phyloP scores from a whole-genome alignment of 2,888 invertebrate species.

The Macrophya annulata region DNA sequence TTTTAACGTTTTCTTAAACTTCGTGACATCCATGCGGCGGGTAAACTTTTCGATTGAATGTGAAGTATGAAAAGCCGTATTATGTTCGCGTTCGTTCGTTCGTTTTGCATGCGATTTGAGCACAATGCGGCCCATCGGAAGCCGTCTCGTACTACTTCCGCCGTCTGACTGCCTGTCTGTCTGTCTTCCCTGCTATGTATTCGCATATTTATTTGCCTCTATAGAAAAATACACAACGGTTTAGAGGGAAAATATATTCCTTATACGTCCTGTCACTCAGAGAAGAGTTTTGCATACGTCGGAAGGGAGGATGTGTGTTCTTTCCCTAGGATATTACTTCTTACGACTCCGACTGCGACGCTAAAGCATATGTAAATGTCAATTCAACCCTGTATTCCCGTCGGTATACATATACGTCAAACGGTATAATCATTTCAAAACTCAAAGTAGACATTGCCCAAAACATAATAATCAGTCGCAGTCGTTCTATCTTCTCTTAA shows the following conservation, averaged over 20 bases:
- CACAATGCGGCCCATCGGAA: constrained; percentile 75
- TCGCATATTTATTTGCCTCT: constrained; percentile 67
- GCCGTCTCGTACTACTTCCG: constrained; percentile 73
- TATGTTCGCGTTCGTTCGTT: constrained; percentile 68
- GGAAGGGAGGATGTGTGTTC: constrained; percentile 51
- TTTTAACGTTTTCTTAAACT: constrained; percentile 30
- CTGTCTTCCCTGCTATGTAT: constrained; percentile 63
- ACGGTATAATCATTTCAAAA: constrained; percentile 31
- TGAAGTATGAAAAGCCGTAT: constrained; percentile 57
- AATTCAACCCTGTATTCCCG: constrained; percentile 55
- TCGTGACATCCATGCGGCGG: constrained; percentile 46
- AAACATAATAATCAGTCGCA: constrained; percentile 3
- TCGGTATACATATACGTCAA: constrained; percentile 49
- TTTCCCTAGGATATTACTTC: constrained; percentile 49
- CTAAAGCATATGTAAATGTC: constrained; percentile 57
- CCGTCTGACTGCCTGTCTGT: constrained; percentile 70
- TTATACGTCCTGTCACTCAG: constrained; percentile 54
- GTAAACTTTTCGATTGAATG: constrained; percentile 58
- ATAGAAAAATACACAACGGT: constrained; percentile 65
- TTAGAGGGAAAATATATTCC: constrained; percentile 59
- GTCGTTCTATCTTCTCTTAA: neutral
- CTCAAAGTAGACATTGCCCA: constrained; percentile 11
- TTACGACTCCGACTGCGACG: constrained; percentile 46
- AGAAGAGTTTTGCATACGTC: constrained; percentile 54
- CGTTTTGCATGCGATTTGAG: constrained; percentile 71